Conservation (phyloP, 2,888 invertebrate genomes). For the Caenorhabditis japonica region DNA sequence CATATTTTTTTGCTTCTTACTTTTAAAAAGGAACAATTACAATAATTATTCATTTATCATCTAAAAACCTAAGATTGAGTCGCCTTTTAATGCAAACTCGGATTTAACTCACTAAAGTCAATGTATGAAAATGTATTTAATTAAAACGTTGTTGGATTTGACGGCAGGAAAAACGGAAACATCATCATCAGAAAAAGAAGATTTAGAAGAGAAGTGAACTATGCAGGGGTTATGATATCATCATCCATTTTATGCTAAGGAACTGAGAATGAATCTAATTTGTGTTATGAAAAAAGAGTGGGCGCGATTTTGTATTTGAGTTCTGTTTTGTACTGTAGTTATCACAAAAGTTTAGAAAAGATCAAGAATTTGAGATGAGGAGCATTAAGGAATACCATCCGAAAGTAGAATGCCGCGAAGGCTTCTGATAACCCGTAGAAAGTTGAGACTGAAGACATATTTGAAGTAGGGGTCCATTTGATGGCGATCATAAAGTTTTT, state of each 20-base stretch:
- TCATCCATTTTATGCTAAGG: background rate
- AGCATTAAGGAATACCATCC: slow-evolving; percentile 24
- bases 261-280: background rate
- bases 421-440: background rate
- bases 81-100: no score
- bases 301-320: background rate
- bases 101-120: no score
- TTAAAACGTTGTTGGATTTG: no score
- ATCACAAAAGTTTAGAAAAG: no score
- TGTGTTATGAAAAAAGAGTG: background rate
- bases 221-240: slow-evolving; percentile 7
- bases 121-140: no score
- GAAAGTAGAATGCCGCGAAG: slow-evolving; percentile 5
- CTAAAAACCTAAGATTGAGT: no score
- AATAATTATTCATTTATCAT: no score
- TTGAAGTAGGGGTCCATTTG: slow-evolving; percentile 24
- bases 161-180: slow-evolving; percentile 28
- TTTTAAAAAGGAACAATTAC: no score
- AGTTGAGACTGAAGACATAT: no score
- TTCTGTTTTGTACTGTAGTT: slow-evolving; percentile 1
- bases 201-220: slow-evolving; percentile 25
- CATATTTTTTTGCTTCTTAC: no score
- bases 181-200: slow-evolving; percentile 7
- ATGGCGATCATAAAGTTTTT: background rate
- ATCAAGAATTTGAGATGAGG: background rate